These are phyloP conservation scores for Drosophila eohydei DNA, from an alignment of 2,888 invertebrate genomes.

Conservation along the genomic window DNA sequence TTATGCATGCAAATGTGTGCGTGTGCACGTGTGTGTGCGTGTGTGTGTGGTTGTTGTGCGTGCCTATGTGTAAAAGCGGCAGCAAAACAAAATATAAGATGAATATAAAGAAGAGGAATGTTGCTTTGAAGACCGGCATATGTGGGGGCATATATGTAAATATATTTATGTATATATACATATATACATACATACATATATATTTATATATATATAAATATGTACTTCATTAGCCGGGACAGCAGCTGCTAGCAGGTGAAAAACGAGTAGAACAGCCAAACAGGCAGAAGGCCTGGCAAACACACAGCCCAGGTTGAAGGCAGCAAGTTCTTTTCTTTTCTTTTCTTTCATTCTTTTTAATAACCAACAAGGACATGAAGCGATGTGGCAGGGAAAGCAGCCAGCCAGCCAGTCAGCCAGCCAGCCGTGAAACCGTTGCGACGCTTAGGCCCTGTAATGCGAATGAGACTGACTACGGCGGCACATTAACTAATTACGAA, in stretches of 20 bases:
- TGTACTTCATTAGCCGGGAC: constrained; percentile 71
- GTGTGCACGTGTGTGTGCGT: constrained; percentile 1
- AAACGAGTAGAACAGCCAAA: constrained; percentile 46
- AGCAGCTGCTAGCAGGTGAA: constrained; percentile 45
- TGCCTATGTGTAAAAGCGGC: constrained; percentile 54
- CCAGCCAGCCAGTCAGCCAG: background rate
- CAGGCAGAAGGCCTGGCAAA: constrained; percentile 18
- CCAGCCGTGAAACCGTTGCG: constrained; percentile 22
- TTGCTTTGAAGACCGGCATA: constrained; percentile 64
- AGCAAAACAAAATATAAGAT: constrained; percentile 39
- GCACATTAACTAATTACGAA: constrained; percentile 76
- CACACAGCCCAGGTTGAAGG: constrained; percentile 15
- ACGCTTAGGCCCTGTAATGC: constrained; percentile 40
- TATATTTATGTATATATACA: background rate
- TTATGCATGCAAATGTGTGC: constrained; percentile 51
- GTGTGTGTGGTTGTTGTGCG: constrained; percentile 33
- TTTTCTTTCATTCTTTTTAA: constrained; percentile 18
- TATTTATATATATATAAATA: background rate
- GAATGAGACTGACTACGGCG: constrained; percentile 56
- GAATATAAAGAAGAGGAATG: constrained; percentile 32
- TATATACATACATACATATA: too few species aligned
- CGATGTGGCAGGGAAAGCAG: too few species aligned
- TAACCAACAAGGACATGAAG: constrained; percentile 6
- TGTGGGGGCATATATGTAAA: constrained; percentile 16
- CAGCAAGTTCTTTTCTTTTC: constrained; percentile 14